Evolutionary conservation across 2,888 invertebrate species (phyloP).

Genomic region (Pinctada fucata): DNA sequence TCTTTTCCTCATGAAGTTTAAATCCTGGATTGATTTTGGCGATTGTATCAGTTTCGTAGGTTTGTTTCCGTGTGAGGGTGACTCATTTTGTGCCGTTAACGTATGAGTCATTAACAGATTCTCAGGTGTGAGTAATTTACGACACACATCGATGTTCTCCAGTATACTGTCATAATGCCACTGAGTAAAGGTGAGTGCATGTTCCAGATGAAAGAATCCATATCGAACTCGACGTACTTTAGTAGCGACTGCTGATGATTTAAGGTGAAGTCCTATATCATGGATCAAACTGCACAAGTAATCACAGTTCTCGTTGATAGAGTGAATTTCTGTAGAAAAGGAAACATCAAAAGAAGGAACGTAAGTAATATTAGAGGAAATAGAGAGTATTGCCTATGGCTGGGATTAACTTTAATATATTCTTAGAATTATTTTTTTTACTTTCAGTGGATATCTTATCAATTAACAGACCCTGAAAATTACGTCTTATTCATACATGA

Average conservation of each 20-base stretch:
- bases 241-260: slow-evolving; percentile 88
- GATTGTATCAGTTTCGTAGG: too few species aligned
- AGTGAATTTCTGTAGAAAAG: slow-evolving; percentile 85
- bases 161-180: slow-evolving; percentile 76
- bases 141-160: slow-evolving; percentile 63
- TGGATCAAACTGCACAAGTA: slow-evolving; percentile 86
- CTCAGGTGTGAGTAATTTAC: slow-evolving; percentile 20
- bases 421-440: not conserved
- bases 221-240: slow-evolving; percentile 88
- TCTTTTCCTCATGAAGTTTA: too few species aligned
- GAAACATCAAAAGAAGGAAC: not conserved
- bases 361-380: too few species aligned
- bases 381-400: too few species aligned
- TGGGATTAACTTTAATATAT: too few species aligned
- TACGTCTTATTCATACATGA: not conserved
- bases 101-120: not conserved
- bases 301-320: slow-evolving; percentile 88
- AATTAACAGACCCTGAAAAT: not conserved
- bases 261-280: slow-evolving; percentile 88
- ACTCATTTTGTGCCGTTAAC: too few species aligned
- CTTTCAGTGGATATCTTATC: not conserved
- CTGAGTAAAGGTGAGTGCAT: slow-evolving; percentile 88
- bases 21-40: too few species aligned
- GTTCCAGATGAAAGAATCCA: slow-evolving; percentile 87
- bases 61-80: too few species aligned